phyloP scores from a whole-genome alignment of 2,113 vertebrate genomes.

The Chitala chitala region DNA sequence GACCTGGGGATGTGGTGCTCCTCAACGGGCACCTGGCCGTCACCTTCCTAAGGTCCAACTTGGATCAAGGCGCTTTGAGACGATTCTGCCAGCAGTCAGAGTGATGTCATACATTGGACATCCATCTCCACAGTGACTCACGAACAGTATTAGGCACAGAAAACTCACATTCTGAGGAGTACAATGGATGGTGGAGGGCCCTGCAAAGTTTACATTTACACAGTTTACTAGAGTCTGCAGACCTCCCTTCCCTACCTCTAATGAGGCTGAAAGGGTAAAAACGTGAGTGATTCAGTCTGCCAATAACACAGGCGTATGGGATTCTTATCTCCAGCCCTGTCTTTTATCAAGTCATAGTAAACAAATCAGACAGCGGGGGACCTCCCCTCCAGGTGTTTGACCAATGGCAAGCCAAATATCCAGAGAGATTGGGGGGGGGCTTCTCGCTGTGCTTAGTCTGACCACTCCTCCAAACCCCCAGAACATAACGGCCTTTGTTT shows the following conservation, averaged over 20 bases:
- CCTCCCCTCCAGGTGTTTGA: background rate
- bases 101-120: no score
- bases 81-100: no score
- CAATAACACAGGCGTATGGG: background rate
- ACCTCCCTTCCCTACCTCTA: background rate
- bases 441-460: background rate
- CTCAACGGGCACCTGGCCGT: no score
- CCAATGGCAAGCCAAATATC: background rate
- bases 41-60: no score
- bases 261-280: background rate
- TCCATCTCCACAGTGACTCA: no score
- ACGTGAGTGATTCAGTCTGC: background rate
- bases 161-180: no score
- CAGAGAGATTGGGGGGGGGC: background rate
- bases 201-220: no score
- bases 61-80: no score
- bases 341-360: background rate
- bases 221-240: background rate
- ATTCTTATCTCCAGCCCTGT: conserved; percentile 16
- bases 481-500: no score
- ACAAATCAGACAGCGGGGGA: background rate
- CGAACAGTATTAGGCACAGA: no score
- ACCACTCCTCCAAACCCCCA: background rate
- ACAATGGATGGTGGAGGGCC: no score
- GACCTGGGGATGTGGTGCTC: no score